Evolutionary conservation across 2,797 vertebrate species (phyloP), one percentile per base, ranked within the genome.

Genomic region (Notolepis coatsorum): DNA sequence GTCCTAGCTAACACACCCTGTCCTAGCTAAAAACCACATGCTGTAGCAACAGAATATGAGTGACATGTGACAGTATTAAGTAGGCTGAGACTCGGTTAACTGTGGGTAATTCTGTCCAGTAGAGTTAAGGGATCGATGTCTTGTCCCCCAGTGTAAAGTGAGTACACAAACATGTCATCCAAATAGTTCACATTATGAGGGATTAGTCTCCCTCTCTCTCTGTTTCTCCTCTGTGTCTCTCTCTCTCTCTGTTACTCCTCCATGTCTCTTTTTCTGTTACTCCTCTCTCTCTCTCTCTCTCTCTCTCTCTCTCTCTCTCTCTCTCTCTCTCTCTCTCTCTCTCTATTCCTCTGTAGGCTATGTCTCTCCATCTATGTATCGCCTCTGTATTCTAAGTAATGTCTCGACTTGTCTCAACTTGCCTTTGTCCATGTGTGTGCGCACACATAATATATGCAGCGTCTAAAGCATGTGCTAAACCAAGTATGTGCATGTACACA

Each of bases 111-210:
- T 65, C 68, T 43, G 75, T 66, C 76, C 20, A 52, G 58, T 52
- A 73, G 79, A 61, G 74, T 78, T 84, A 81, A 81, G 68, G 66
- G 70, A 77, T 80, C 46, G 7, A 79, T 86, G 72, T 84, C 81
- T 31, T 65, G 61, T 68, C 77, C 79, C n/a, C 12, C 80, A 69
- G 80, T 65, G 79, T 81, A 84, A 59, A 82, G 81, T 70, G 50
- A 88, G 76, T 84, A 80, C 80, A 87, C 85, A 82, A 79, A 89
- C 84, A 84, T 72, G 86, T 84, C 55, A 17, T 68, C 68, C 78
- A 60, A 80, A 87, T 85, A 81, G 74, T 74, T 71, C 31, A 79
- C 81, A 83, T 84, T 80, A 87, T 68, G 57, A 82, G 79, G 68
- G 75, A 71, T 87, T 80, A 75, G 57, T 79, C 84, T 53, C 75